Evolutionary conservation across 2,113 vertebrate species (phyloP), one percentile per base, ranked within the genome.

Genomic region (Porphyrio hochstetteri): DNA sequence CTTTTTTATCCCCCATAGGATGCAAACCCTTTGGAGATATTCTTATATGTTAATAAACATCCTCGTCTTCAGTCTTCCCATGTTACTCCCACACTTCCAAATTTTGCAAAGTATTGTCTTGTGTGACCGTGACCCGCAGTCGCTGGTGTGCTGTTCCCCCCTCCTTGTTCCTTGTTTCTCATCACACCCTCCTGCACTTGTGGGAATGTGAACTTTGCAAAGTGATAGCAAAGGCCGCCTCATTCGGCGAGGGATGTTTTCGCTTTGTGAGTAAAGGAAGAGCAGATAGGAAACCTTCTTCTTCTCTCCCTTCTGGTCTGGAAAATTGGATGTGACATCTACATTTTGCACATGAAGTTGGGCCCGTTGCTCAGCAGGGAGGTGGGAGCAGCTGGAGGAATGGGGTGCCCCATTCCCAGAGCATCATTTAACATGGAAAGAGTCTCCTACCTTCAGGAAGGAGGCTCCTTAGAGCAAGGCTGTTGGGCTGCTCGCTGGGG

Each of bases 181-280:
- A 42, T 75, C 0, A 1, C 10, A 10, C 88, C 40, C 15, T 29
- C 68, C 77, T 56, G 68, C 7, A 17, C 78, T 64, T 81, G 93
- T 92, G 95, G 87, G 95, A 96, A 97, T 85, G 84, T 92, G 91
- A 95, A 93, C 94, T 94, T 95, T 95, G 72, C 31, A 9, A 69
- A 88, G 61, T 24, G 91, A 67, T 82, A 79, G 92, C 93, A 93
- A 96, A 90, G 7, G 8, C 81, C 3, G 11, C 29, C 85, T 75
- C 31, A 4, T 79, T 95, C 21, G 5, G 50, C 0, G 1, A 64
- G 91, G 82, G 85, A 85, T 95, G 89, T 95, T 96, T 97, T 92
- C 60, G 67, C 63, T 29, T 23, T 25, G 52, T 0, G 0, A 70
- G 24, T 20, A 80, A 35, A 90, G 93, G 92, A 97, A 90, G 76